Evolutionary conservation across 2,797 vertebrate species (phyloP), one percentile per base, ranked within the genome.

Genomic region (Ctenopoma kingsleyae): DNA sequence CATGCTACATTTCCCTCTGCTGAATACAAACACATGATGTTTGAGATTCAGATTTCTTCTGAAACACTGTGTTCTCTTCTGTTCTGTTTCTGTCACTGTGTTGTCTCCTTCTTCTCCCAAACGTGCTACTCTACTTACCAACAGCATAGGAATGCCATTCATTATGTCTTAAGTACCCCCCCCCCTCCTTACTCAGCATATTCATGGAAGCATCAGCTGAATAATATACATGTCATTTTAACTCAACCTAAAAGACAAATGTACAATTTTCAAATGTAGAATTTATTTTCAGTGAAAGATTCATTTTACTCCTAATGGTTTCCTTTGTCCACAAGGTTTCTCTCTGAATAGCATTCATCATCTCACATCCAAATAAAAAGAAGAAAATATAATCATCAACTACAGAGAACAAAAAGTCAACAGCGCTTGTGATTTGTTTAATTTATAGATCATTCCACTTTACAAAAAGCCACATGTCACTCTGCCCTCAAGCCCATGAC

Each of bases 41-140:
- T 3, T n/a, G 9, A 16, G 20, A 55, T 50, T 40, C 20, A 20
- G 61, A 22, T 17, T 36, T 2, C 16, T 20, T 44, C 47, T 6
- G 3, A 17, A 38, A 47, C 5, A 7, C 17, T n/a, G 41, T 44
- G 40, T 8, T 0, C 27, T 8, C 1, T 17, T 9, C 16, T 6
- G 12, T 38, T 40, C 19, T 6, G 16, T 38, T 40, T 15, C 12
- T 4, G 15, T 13, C 13, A 11, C 36, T 4, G 11, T 38, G 36
- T 38, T 2, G 2, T 4, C 2, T 1, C 8, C 19, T 12, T 3
- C 0, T 12, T 3, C 0, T 16, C 40, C 7, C 1, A 11, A 35
- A 13, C 10, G 12, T 5, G 12, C 36, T 11, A 4, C 36, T 13
- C 36, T 12, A 38, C 36, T 35, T 4, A 38, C 12, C 12, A 38